phyloP scores from a whole-genome alignment of 2,888 invertebrate genomes.

The Eristalinus sepulchralis region DNA sequence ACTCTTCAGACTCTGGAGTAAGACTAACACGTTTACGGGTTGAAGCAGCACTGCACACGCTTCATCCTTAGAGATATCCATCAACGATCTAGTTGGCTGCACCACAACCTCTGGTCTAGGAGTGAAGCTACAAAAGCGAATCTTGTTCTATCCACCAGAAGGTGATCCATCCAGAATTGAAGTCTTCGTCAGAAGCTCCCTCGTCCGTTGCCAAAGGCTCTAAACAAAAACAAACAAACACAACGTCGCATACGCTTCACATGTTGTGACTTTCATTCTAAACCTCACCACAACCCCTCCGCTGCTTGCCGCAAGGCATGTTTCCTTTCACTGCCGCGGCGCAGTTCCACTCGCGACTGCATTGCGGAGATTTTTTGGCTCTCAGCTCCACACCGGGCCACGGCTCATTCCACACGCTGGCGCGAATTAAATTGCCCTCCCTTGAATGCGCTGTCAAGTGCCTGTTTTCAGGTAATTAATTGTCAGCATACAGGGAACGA shows the following conservation, averaged over 20 bases:
- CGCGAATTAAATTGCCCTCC: slow-evolving; percentile 52
- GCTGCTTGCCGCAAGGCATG: neutral
- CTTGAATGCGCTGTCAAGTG: slow-evolving; percentile 66
- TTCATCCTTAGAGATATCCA: no score
- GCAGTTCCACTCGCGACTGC: slow-evolving; percentile 36
- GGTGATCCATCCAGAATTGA: no score
- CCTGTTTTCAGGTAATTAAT: slow-evolving; percentile 69
- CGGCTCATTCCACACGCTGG: slow-evolving; percentile 10
- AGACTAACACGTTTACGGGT: no score
- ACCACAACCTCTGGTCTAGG: no score
- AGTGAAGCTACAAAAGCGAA: no score
- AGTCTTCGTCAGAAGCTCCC: neutral
- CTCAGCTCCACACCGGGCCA: neutral
- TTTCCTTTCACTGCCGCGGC: slow-evolving; percentile 26
- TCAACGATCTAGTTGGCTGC: no score
- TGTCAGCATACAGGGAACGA: slow-evolving; percentile 58
- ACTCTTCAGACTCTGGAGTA: no score
- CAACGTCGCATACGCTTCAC: neutral
- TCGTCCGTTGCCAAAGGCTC: neutral
- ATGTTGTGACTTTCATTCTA: neutral
- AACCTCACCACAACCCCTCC: slow-evolving; percentile 6
- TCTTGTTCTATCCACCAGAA: no score
- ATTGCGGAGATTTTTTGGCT: slow-evolving; percentile 41
- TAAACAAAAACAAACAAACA: no score
- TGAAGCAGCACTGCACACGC: no score